Evolutionary conservation across 2,888 invertebrate genomes (phyloP).

Genomic region (Andricus curvator): DNA sequence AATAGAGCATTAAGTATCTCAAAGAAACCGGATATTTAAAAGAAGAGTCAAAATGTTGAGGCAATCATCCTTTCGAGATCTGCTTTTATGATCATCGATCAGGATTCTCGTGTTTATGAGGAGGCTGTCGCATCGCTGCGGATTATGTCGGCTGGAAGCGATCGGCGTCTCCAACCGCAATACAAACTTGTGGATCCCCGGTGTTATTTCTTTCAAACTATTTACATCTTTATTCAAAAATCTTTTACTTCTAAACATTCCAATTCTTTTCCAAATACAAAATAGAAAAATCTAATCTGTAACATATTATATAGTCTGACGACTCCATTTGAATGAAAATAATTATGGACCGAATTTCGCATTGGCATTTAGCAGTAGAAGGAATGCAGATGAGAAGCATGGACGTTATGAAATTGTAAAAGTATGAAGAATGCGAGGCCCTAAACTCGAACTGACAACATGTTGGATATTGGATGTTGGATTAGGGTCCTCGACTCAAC

Average conservation of each 20-base stretch:
- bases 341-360: background rate
- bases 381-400: constrained; percentile 26
- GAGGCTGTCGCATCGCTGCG: constrained; percentile 21
- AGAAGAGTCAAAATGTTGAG: constrained; percentile 22
- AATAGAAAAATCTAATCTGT: no score
- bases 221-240: constrained; percentile 1
- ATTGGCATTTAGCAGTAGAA: constrained; percentile 18
- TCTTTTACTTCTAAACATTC: background rate
- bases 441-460: background rate
- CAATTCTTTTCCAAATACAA: no score
- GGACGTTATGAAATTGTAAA: constrained; percentile 29
- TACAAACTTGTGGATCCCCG: constrained; percentile 22
- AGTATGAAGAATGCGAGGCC: constrained; percentile 32
- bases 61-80: constrained; percentile 7
- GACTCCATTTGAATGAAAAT: no score
- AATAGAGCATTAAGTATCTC: background rate
- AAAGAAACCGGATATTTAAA: constrained; percentile 20
- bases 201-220: constrained; percentile 9
- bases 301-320: no score
- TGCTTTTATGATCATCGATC: constrained; percentile 34
- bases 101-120: constrained; percentile 30
- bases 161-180: constrained; percentile 26
- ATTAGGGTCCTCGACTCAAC: constrained; percentile 33
- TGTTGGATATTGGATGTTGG: constrained; percentile 18
- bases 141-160: constrained; percentile 24